Conservation (phyloP, 2,797 vertebrate species). For the Acanthis flammea region DNA sequence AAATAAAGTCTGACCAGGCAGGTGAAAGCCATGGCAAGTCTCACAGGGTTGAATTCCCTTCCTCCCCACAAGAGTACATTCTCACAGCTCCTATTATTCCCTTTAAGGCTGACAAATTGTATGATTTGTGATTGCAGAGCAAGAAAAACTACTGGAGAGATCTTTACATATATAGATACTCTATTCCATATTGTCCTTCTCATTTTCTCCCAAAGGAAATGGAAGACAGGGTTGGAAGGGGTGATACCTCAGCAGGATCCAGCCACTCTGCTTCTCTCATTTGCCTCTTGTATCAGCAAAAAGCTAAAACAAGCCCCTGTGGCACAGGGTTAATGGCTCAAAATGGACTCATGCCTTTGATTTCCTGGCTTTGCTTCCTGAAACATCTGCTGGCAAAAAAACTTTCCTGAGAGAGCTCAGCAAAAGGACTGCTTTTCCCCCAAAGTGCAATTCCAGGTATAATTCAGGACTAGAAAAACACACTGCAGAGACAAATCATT, state of each 20-base stretch:
- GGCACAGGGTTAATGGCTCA: background rate
- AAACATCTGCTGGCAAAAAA: constrained; percentile 3
- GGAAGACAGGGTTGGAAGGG: background rate
- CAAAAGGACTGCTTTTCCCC: background rate
- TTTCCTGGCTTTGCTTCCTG: constrained; percentile 5
- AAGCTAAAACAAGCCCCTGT: background rate
- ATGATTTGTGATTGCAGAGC: background rate
- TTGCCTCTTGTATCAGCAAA: background rate
- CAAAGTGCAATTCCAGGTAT: background rate
- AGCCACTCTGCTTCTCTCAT: background rate
- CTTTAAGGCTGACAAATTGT: background rate
- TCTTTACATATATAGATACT: background rate
- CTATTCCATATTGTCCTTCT: background rate
- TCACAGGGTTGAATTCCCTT: background rate
- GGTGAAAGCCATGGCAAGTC: background rate
- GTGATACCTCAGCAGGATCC: background rate
- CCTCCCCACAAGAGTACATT: background rate
- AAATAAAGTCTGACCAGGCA: background rate
- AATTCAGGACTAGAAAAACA: background rate
- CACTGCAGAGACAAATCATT: background rate
- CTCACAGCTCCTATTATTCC: background rate
- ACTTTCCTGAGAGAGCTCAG: background rate
- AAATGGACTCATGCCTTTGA: constrained; percentile 15
- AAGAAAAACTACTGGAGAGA: background rate
- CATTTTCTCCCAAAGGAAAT: background rate